phyloP scores from a whole-genome alignment of 2,797 vertebrate genomes.

The Picus viridis region DNA sequence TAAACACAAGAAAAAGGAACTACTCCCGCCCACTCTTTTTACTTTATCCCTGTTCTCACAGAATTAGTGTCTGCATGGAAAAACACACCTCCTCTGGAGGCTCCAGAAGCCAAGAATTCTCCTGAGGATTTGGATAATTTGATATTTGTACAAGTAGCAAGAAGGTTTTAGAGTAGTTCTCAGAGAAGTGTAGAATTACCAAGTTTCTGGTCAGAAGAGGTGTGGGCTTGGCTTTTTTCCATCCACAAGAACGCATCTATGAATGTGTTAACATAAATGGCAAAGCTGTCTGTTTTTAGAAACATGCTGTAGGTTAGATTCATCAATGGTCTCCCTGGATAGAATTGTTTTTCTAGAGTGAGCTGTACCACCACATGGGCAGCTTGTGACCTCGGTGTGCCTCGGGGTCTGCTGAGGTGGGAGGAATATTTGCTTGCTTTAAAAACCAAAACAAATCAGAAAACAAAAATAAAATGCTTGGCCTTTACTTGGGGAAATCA shows the following conservation, averaged over 20 bases:
- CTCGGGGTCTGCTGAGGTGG: neutral
- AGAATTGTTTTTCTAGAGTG: neutral
- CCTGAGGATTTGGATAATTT: neutral
- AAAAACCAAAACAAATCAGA: neutral
- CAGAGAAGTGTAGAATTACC: neutral
- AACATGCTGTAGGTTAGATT: neutral
- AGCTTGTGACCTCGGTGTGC: fast-evolving
- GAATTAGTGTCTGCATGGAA: slow-evolving; percentile 7
- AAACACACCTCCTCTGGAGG: neutral
- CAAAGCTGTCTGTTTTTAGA: neutral
- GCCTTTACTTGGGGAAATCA: neutral
- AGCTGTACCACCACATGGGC: fast-evolving
- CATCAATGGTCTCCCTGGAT: neutral
- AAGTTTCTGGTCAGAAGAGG: neutral
- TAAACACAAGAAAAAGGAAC: slow-evolving; percentile 62
- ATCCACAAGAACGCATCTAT: neutral
- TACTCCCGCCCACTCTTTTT: slow-evolving; percentile 48
- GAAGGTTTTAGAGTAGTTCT: neutral
- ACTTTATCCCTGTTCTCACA: slow-evolving; percentile 44
- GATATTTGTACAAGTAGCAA: neutral
- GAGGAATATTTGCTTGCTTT: neutral
- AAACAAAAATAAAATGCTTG: neutral
- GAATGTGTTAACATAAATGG: neutral
- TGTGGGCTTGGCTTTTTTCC: neutral
- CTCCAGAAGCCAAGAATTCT: neutral